Base-by-base conservation (phyloP, 2,888 invertebrate genomes). In the Bimastos eiseni region DNA sequence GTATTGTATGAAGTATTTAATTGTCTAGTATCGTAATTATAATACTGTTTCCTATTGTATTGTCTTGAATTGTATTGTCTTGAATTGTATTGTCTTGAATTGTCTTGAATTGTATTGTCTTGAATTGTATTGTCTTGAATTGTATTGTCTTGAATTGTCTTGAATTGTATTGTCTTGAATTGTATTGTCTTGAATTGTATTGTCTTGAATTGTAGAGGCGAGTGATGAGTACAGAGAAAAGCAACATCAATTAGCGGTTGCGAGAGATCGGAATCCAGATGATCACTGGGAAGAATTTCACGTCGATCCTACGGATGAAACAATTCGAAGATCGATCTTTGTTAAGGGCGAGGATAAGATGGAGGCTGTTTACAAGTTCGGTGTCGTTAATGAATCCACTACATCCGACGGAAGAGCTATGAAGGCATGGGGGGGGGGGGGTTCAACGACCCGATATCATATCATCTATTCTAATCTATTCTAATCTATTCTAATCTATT, bases 221-320 rank as follows among this genome's bases (percentile, higher is more conserved):
- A 34, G 34, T 13, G 90, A 90, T 84, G 90, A 84, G 38, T 90
- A n/a, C 90, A 90, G 44, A 37, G 33, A 70, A 37, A 70, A n/a
- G 37, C 70, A 34, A 19, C 36, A 24, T 24, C 19, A 70, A 34
- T 21, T 90, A 17, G 30, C 36, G 70, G 83, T 19, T 37, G 90
- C 24, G 38, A 30, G 30, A 13, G 37, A 70, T 11, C 15, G 11
- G 37, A n/a, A 90, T 44, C 83, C 90, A n/a, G 37, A 37, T 24
- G 33, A 3, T 36, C 34, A 37, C 37, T 37, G 55, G n/a, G 83
- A 83, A 30, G 90, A 83, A 41, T 36, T 90, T 30, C n/a, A n/a
- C 11, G 8, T 83, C 41, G 90, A 90, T 19, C 17, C n/a, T 19
- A 34, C 17, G 5, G 83, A 37, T 5, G 33, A 33, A 17, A 90